Evolutionary conservation across 2,113 vertebrate species (phyloP), one percentile per base, ranked within the genome.

Genomic region (Elachura formosa): DNA sequence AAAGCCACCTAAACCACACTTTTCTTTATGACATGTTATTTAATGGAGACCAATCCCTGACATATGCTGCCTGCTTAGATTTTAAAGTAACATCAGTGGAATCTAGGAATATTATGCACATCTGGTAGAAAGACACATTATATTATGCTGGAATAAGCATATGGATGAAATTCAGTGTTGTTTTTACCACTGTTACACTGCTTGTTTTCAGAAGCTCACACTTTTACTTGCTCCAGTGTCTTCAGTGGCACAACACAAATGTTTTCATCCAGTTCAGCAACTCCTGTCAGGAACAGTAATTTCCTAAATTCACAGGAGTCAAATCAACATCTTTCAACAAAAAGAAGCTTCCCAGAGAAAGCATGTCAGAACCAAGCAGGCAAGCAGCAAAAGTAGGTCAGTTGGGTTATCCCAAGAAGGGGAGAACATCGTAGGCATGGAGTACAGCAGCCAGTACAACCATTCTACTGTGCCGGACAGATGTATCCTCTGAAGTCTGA

Each of bases 381-480:
- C 54, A 68, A 38, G 68, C 13, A 54, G 64, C 38, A 85, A 43
- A 90, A 76, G 28, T 6, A 61, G n/a, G 31, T 68, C 58, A 72
- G 11, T 12, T 31, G 46, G n/a, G 38, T 34, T 72, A 75, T 21
- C 31, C 9, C 46, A 81, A 25, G 33, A 72, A 86, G 16, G 13
- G 16, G 7, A 79, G 18, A 76, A n/a, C n/a, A 72, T 22, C 22
- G 34, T 68, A 40, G 25, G 14, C 36, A 33, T 8, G 2, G 6
- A 20, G 11, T 16, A 20, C 0, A 54, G 52, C 33, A 7, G 38
- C 23, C 46, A 74, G 15, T 0, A 0, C 16, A 52, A 43, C 12
- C 36, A 61, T 0, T 23, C 19, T 13, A 14, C 15, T n/a, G 36
- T 38, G 31, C 26, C 26, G 75, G 62, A 79, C 13, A 26, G 10